Evolutionary conservation across 2,888 invertebrate genomes (phyloP), one percentile per base, ranked within the genome.

Genomic region (Tetanocera ferruginea): DNA sequence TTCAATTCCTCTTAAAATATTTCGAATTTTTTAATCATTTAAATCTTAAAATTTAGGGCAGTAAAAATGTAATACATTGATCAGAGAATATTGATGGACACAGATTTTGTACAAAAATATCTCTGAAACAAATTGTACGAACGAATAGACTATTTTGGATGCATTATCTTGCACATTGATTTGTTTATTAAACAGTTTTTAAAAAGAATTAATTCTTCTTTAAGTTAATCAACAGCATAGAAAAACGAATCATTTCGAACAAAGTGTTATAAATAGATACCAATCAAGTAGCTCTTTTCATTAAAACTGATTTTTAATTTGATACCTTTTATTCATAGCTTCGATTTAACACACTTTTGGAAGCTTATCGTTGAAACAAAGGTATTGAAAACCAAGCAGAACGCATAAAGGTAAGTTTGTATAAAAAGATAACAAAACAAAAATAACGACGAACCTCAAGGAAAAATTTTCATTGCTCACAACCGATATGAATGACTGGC

Each of bases 231-330:
- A 43, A 43, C 23, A 62, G 34, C 14, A 37, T 49, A 6, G 43
- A 14, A 11, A 43, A 11, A 11, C 14, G 14, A 43, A 14, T 1
- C 43, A 43, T 43, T 43, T 6, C 1, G 2, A 51, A 28, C 72
- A 31, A 72, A 72, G 76, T 78, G 76, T 70, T 72, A 72, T 73
- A 73, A 76, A 60, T 25, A 73, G 72, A 78, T 72, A 76, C 57
- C n/a, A 57, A 76, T 67, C 52, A 23, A 67, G 60, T 31, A 31
- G 25, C 51, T 34, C 49, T 43, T 43, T 43, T 67, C 76, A 60
- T n/a, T 23, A 73, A 73, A 72, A 70, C 67, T 73, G 72, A 62
- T 66, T 55, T 43, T 64, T 62, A 23, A 25, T 23, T 37, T 49
- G 37, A 70, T 69, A 43, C 49, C 17, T 49, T 70, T 25, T 64